Evolutionary conservation across 2,797 vertebrate species (phyloP), one percentile per base, ranked within the genome.

Genomic region (Melanotaenia maccullochi): DNA sequence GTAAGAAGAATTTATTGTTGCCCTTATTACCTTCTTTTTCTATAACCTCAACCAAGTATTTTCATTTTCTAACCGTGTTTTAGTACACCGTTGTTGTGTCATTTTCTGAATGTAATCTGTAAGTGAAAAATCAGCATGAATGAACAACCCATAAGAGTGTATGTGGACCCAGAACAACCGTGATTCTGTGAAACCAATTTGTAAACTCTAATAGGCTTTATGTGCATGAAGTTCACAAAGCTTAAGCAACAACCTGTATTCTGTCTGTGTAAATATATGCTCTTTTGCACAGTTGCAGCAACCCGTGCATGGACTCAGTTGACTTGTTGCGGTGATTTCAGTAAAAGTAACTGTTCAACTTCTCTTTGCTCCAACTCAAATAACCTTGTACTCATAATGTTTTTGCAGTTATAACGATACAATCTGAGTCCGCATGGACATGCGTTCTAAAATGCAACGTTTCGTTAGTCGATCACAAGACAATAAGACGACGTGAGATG

Each of bases 401-500:
- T 49, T 49, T 49, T n/a, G 54, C 25, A 30, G 25, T 35, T 52
- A 51, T 20, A 49, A 36, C 12, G n/a, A 28, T 30, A 55, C 13
- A 55, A 33, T 51, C 38, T 12, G 58, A 40, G 57, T 42, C n/a
- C 35, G 49, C 33, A 54, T 70, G 44, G 5, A 28, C 24, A 24
- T 69, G 44, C 28, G 25, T 61, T 70, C 49, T 20, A 42, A 61
- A 40, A 40, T 40, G 12, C 40, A 36, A 30, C 30, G n/a, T 24
- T 9, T 36, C 14, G 28, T 33, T 55, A 59, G 28, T 12, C 5
- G 12, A 60, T 49, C 66, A 59, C 22, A 6, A 25, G 56, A 30
- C 14, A n/a, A 47, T 36, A 42, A 47, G 20, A 35, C 25, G 6
- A 35, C 40, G 49, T 20, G 12, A 44, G 52, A 67, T 57, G 54